These are phyloP conservation scores for Eriocheir sinensis DNA, from an alignment of 1,140 invertebrate species.

Conservation along the genomic window DNA sequence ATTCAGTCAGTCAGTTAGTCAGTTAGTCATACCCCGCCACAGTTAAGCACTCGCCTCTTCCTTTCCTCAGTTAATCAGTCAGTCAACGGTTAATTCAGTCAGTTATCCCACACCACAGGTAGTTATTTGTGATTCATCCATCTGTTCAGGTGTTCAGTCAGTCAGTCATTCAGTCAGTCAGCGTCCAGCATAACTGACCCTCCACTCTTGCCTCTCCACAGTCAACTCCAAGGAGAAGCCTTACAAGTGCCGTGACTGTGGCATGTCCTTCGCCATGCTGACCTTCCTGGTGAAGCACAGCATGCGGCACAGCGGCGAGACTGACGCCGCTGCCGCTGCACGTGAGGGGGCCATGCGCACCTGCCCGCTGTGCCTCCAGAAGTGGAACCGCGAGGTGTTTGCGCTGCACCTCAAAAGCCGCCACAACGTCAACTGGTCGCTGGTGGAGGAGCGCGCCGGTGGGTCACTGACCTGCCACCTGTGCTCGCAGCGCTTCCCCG, in stretches of 20 bases:
- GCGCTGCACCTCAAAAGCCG: conserved; percentile 70
- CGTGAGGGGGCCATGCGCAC: conserved; percentile 54
- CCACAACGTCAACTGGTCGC: conserved; percentile 74
- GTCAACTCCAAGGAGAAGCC: conserved; percentile 76
- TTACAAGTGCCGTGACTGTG: conserved; percentile 79
- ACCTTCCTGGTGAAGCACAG: conserved; percentile 79
- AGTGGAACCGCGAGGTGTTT: conserved; percentile 75
- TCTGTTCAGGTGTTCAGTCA: too few species aligned
- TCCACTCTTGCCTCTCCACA: conserved; percentile 42
- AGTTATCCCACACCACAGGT: too few species aligned
- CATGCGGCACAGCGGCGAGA: conserved; percentile 74
- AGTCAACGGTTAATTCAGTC: too few species aligned
- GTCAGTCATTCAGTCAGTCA: too few species aligned
- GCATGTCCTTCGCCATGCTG: conserved; percentile 78
- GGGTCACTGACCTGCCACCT: conserved; percentile 73
- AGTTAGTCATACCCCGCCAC: too few species aligned
- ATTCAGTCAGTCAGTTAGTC: too few species aligned
- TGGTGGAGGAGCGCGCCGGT: conserved; percentile 73
- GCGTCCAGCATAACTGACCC: too few species aligned
- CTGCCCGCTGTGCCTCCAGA: conserved; percentile 75
- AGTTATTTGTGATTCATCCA: too few species aligned
- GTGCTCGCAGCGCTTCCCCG: conserved; percentile 73
- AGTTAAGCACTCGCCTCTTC: too few species aligned
- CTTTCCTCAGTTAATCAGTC: too few species aligned
- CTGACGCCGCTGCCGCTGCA: conserved; percentile 58